Evolutionary conservation across 2,888 invertebrate species (phyloP).

Genomic region (Drosophila affinis): DNA sequence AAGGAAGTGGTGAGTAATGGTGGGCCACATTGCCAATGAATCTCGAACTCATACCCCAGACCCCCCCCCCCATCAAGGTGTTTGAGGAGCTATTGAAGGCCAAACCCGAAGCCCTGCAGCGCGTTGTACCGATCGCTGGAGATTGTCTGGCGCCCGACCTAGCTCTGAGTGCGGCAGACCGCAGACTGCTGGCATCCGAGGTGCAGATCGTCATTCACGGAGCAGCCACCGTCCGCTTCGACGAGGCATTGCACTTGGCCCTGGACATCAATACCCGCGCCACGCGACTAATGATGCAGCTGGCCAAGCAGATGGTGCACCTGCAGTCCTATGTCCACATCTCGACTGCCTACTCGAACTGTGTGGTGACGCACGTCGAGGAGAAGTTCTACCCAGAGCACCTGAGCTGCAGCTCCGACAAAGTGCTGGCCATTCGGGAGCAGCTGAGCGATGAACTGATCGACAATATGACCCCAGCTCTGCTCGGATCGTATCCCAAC

Average conservation of each 20-base stretch:
- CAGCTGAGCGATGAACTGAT: conserved; percentile 79
- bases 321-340: conserved; percentile 86
- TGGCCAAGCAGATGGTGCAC: conserved; percentile 86
- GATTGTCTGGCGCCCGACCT: conserved; percentile 81
- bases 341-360: conserved; percentile 89
- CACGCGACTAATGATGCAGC: conserved; percentile 86
- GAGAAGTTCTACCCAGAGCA: conserved; percentile 82
- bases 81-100: conserved; percentile 45
- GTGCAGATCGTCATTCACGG: conserved; percentile 90
- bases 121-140: conserved; percentile 81
- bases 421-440: conserved; percentile 79
- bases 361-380: conserved; percentile 82
- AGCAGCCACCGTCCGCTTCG: conserved; percentile 93
- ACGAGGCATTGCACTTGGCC: conserved; percentile 88
- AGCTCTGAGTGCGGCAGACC: conserved; percentile 81
- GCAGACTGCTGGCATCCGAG: conserved; percentile 70
- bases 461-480: conserved; percentile 72
- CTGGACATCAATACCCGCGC: conserved; percentile 89
- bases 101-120: conserved; percentile 72
- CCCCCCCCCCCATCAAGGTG: conserved; percentile 8
- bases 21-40: too few species aligned
- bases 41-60: neutral
- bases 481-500: conserved; percentile 85
- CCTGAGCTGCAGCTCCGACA: conserved; percentile 75
- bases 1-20: conserved; percentile 86